These are phyloP conservation scores for Alligator mississippiensis DNA, from an alignment of 2,113 vertebrate genomes.

Conservation along the genomic window DNA sequence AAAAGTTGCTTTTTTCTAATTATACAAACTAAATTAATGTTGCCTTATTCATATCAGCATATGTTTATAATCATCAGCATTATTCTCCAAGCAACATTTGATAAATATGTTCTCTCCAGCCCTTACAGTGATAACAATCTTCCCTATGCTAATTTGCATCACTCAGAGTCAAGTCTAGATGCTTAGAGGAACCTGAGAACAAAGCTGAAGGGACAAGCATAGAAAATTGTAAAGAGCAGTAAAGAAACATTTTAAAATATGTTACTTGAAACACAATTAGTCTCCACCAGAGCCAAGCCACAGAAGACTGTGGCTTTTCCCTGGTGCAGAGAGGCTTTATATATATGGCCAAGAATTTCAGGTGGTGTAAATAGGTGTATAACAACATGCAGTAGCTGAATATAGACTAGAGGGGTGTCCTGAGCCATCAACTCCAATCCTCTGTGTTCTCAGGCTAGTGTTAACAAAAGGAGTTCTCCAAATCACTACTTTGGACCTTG, in stretches of 20 bases:
- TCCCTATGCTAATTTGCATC: background rate
- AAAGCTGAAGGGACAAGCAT: background rate
- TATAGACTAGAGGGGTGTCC: too few relatives aligned
- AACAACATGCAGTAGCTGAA: background rate
- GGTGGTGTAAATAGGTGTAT: rapidly evolving
- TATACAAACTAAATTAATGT: slow-evolving; percentile 20
- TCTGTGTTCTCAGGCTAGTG: too few relatives aligned
- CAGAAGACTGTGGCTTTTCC: background rate
- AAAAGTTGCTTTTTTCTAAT: slow-evolving; percentile 33
- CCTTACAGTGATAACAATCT: background rate
- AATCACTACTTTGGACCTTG: background rate
- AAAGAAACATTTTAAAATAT: background rate
- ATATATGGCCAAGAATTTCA: too few relatives aligned
- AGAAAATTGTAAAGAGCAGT: background rate
- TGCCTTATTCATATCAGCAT: slow-evolving; percentile 10
- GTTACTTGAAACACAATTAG: rapidly evolving
- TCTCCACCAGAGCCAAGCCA: background rate
- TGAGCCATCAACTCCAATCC: too few relatives aligned
- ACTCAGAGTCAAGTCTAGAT: rapidly evolving
- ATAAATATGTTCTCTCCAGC: background rate
- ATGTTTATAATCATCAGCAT: background rate
- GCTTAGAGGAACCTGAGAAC: background rate
- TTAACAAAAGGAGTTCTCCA: too few relatives aligned
- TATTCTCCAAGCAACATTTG: background rate
- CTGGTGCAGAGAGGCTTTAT: background rate